Conservation (phyloP, 2,888 invertebrate species). For the Himalopsyche japonica region DNA sequence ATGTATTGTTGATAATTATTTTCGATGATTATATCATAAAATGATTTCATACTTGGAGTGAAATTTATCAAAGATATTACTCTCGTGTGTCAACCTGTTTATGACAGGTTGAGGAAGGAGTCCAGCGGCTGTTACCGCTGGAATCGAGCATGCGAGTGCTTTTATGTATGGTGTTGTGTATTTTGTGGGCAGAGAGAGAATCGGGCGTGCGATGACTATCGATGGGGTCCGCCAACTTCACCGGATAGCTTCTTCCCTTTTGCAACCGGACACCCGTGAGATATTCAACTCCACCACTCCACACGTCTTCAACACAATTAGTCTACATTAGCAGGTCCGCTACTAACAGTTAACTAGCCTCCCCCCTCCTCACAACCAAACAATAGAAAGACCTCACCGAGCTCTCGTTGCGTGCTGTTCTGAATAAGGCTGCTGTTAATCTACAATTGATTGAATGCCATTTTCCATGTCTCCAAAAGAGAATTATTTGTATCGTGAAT, state of each 20-base stretch:
- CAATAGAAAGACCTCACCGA: not conserved
- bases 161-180: constrained; percentile 9
- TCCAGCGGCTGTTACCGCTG: not conserved
- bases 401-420: not conserved
- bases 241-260: constrained; percentile 44
- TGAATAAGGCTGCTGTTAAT: not conserved
- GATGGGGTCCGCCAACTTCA: constrained; percentile 54
- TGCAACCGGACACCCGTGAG: constrained; percentile 43
- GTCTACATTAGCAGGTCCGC: constrained; percentile 26
- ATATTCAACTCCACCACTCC: constrained; percentile 45
- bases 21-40: too few relatives aligned
- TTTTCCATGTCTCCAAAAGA: too few relatives aligned
- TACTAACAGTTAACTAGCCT: not conserved
- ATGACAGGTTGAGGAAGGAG: not conserved
- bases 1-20: too few relatives aligned
- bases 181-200: constrained; percentile 49
- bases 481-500: too few relatives aligned
- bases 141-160: not conserved
- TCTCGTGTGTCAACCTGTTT: too few relatives aligned
- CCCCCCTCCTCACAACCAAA: constrained; percentile 9
- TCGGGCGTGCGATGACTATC: constrained; percentile 62
- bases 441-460: too few relatives aligned
- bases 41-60: too few relatives aligned
- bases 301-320: constrained; percentile 47
- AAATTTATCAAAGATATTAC: too few relatives aligned